Evolutionary conservation across 2,888 invertebrate genomes (phyloP), one percentile per base, ranked within the genome.

Genomic region (Tipula lateralis): DNA sequence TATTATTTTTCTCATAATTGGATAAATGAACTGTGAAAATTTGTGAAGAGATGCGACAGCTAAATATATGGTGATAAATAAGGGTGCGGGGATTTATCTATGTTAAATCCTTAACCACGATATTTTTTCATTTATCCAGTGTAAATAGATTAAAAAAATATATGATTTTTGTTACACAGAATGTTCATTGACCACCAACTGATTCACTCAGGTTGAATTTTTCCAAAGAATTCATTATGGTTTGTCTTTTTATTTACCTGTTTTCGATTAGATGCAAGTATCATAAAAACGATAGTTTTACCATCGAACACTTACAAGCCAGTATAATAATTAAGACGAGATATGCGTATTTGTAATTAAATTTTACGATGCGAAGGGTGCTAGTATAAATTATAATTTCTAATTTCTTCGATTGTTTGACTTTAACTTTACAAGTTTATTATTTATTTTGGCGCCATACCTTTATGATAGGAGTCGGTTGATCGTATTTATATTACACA

Each of bases 391-490:
- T 66, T n/a, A n/a, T n/a, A n/a, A n/a, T n/a, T n/a, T 66, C 19
- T 66, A 66, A 66, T 66, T 66, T 66, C 19, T 66, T 66, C 66
- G 66, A 66, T 66, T 66, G 66, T 66, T 66, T 66, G 66, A 19
- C 24, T 66, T n/a, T n/a, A n/a, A n/a, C n/a, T n/a, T 66, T 66
- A 24, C 24, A 66, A 66, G 24, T 66, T 66, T 66, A 66, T 66
- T 66, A 12, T 66, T 2, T 66, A 66, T 66, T 66, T 66, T 66
- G 66, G 66, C 66, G 66, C 66, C 66, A 66, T 24, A 24, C 24
- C 66, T 66, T 50, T 50, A 50, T 19, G 50, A 6, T 24, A 66
- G 66, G 4, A 6, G 44, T 50, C 16, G 50, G 66, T 66, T 24
- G 24, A 66, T 19, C 66, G 7, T 66, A 66, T 66, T n/a, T 66